Base-by-base conservation (phyloP, 1,140 invertebrate genomes). In the Bombyx mori region DNA sequence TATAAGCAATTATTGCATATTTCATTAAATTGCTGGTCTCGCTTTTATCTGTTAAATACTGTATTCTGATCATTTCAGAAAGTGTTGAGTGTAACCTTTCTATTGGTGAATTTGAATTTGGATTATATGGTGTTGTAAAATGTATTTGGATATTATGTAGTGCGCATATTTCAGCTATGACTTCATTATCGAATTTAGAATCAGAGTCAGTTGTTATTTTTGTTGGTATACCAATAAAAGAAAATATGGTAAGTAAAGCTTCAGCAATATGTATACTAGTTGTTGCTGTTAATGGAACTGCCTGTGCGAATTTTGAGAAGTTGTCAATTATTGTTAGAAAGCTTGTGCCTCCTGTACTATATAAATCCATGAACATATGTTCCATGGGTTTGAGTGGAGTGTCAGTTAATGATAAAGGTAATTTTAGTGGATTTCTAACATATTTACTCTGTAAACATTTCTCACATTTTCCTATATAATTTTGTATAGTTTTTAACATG, bases 51-150 rank as follows among this genome's bases (percentile, higher is more conserved):
- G 57, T 60, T 18, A 18, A 18, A 18, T 18, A 18, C 12, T 76
- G 62, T 12, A 79, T 66, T 61, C 69, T 65, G n/a, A 76, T 68
- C 47, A 76, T 73, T 63, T 77, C 68, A 7, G 63, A 65, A 60
- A 62, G 48, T 7, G 64, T 66, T 3, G 65, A 66, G 48, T 66
- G 68, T 18, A 66, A 45, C 48, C 68, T 57, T 68, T 79, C 71
- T 18, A 78, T 63, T 42, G 66, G 61, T n/a, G 71, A 70, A 52
- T 81, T 77, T 8, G 69, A 79, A 57, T 79, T 70, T 1, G 65
- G 76, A 44, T 76, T 74, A 46, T 68, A 61, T 8, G 68, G 62
- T 10, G 65, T 70, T 43, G 66, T 81, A 58, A 75, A 79, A 53
- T 80, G 69, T 18, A 75, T 69, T 9, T 68, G 54, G 42, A 77